phyloP scores from a whole-genome alignment of 2,797 vertebrate genomes.

The Crenichthys baileyi region DNA sequence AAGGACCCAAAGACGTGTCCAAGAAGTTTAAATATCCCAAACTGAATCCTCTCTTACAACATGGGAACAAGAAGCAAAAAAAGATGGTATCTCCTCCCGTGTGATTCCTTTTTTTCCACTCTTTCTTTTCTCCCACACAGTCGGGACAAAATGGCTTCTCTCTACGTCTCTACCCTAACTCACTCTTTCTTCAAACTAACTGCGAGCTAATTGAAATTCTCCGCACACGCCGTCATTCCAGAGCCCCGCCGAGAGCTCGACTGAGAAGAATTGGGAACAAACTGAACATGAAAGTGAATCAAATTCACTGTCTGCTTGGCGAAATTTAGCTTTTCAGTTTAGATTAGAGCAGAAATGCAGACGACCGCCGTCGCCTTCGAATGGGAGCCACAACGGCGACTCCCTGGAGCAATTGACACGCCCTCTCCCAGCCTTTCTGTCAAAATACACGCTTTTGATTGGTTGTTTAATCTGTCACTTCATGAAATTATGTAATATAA shows the following conservation, averaged over 20 bases:
- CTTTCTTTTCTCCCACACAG: constrained; percentile 82
- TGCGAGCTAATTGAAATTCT: constrained; percentile 81
- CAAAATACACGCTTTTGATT: constrained; percentile 40
- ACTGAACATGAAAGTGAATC: constrained; percentile 27
- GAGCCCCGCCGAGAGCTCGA: constrained; percentile 49
- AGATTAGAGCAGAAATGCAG: constrained; percentile 75
- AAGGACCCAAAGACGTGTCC: constrained; percentile 46
- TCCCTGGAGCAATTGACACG: constrained; percentile 64
- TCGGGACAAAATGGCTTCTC: constrained; percentile 89
- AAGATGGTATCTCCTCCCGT: constrained; percentile 57
- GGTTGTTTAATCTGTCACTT: constrained; percentile 30
- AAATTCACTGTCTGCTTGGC: constrained; percentile 34
- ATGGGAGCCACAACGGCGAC: constrained; percentile 82
- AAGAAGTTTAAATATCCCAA: constrained; percentile 51
- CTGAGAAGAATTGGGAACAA: constrained; percentile 39
- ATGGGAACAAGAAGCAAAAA: constrained; percentile 64
- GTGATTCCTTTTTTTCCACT: constrained; percentile 78
- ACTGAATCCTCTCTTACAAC: constrained; percentile 44
- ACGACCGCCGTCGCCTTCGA: constrained; percentile 87
- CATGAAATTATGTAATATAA: not conserved
- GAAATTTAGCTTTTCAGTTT: constrained; percentile 42
- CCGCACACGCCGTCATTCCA: constrained; percentile 81
- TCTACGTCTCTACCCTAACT: constrained; percentile 67
- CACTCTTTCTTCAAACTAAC: constrained; percentile 84
- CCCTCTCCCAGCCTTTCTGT: constrained; percentile 1